A percentile compares a stretch with the other conserved stretches of the same genome.
Conservation (phyloP, 2,113 vertebrate genomes). For the Megaleporinus macrocephalus region DNA sequence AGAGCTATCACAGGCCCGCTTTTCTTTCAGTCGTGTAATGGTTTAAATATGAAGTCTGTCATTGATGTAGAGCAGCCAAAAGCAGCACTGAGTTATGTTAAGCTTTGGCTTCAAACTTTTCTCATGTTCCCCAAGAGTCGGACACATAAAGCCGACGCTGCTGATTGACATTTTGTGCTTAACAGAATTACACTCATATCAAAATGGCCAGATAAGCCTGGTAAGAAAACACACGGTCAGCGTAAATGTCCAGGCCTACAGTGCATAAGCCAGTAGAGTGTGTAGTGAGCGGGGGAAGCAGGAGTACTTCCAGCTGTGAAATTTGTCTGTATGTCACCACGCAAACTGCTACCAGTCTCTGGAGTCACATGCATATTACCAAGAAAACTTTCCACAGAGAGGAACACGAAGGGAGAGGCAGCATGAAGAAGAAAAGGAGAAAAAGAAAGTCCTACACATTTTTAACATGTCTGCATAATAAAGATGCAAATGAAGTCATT, state of each 20-base stretch:
- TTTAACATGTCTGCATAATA: too few relatives aligned
- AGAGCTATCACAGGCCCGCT: not conserved
- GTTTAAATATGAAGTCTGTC: not conserved
- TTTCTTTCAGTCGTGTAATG: not conserved
- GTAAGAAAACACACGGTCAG: not conserved
- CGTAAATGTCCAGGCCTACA: not conserved
- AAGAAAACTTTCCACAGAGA: not conserved
- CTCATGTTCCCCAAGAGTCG: not conserved
- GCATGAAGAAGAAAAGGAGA: not conserved
- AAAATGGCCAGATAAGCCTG: not conserved
- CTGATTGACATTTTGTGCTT: not conserved
- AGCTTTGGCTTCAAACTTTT: not conserved
- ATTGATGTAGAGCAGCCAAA: not conserved
- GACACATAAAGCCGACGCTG: not conserved
- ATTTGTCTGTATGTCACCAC: not conserved
- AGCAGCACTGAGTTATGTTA: not conserved
- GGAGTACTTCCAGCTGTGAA: not conserved
- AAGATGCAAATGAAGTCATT: too few relatives aligned
- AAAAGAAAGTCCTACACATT: too few relatives aligned
- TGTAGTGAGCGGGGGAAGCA: not conserved
- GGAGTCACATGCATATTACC: not conserved
- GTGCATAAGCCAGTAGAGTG: not conserved
- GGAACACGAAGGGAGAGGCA: not conserved
- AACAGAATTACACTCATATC: not conserved
- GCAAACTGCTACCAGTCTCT: slow-evolving; percentile 16